phyloP scores from a whole-genome alignment of 2,888 invertebrate species.

The Tetanocera ferruginea region DNA sequence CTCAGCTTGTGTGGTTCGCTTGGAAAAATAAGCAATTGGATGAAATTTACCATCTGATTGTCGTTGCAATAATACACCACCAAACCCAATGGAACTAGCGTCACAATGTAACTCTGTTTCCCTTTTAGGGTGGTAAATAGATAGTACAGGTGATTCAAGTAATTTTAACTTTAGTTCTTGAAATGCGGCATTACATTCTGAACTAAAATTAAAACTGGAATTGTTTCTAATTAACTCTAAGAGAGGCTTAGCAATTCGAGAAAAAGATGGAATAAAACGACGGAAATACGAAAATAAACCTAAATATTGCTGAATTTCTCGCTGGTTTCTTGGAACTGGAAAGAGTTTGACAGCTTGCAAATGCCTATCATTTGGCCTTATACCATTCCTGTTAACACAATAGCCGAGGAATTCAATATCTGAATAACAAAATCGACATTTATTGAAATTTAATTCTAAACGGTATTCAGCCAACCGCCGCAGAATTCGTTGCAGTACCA shows the following conservation, averaged over 20 bases:
- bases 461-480: slow-evolving; percentile 17
- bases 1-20: slow-evolving; percentile 17
- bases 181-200: slow-evolving; percentile 4
- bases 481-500: not conserved
- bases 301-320: slow-evolving; percentile 17
- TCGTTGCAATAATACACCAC: slow-evolving; percentile 38
- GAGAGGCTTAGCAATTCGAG: slow-evolving; percentile 13
- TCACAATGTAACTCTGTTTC: slow-evolving; percentile 39
- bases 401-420: too few species aligned
- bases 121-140: slow-evolving; percentile 28
- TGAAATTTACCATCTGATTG: slow-evolving; percentile 36
- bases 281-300: slow-evolving; percentile 33
- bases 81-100: slow-evolving; percentile 39
- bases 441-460: slow-evolving; percentile 23
- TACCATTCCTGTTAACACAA: not conserved
- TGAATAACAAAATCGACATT: slow-evolving; percentile 1
- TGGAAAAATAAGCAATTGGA: slow-evolving; percentile 35
- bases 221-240: slow-evolving; percentile 14
- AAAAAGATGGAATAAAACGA: slow-evolving; percentile 22
- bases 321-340: slow-evolving; percentile 12
- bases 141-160: slow-evolving; percentile 29
- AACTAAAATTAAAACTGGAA: slow-evolving; percentile 23
- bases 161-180: not conserved
- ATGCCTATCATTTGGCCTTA: slow-evolving; percentile 25
- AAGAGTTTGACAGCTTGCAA: slow-evolving; percentile 27